Conservation (phyloP, 2,888 invertebrate species). For the Phymatocera aterrima region DNA sequence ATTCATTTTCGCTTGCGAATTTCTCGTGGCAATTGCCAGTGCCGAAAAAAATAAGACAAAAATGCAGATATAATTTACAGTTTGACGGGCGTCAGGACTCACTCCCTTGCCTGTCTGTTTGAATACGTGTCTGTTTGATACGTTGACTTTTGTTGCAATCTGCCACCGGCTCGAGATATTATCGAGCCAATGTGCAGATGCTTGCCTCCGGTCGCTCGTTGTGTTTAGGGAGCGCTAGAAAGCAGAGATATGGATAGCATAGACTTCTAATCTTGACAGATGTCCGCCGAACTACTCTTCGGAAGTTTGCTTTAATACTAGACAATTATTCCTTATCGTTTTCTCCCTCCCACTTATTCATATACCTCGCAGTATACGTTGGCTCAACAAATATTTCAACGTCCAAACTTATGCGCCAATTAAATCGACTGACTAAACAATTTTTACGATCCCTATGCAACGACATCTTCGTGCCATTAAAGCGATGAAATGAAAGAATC, state of each 20-base stretch:
- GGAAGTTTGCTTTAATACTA: constrained; percentile 36
- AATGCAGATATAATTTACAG: background rate
- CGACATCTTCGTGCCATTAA: background rate
- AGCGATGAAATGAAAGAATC: background rate
- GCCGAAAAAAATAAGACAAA: background rate
- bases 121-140: constrained; percentile 16
- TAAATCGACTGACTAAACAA: constrained; percentile 21
- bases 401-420: constrained; percentile 6
- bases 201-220: constrained; percentile 1
- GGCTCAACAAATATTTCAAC: constrained; percentile 24
- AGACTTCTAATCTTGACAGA: constrained; percentile 43
- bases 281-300: constrained; percentile 31
- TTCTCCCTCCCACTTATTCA: background rate
- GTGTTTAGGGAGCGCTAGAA: constrained; percentile 18
- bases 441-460: background rate
- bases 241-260: constrained; percentile 22
- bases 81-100: background rate
- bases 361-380: background rate
- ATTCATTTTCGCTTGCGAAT: too few relatives aligned
- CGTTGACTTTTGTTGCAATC: constrained; percentile 39
- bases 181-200: constrained; percentile 39
- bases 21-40: constrained; percentile 5
- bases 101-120: constrained; percentile 1
- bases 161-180: constrained; percentile 37
- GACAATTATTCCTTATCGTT: constrained; percentile 41